phyloP scores from a whole-genome alignment of 2,888 invertebrate species.

The Apodemia hepburni region DNA sequence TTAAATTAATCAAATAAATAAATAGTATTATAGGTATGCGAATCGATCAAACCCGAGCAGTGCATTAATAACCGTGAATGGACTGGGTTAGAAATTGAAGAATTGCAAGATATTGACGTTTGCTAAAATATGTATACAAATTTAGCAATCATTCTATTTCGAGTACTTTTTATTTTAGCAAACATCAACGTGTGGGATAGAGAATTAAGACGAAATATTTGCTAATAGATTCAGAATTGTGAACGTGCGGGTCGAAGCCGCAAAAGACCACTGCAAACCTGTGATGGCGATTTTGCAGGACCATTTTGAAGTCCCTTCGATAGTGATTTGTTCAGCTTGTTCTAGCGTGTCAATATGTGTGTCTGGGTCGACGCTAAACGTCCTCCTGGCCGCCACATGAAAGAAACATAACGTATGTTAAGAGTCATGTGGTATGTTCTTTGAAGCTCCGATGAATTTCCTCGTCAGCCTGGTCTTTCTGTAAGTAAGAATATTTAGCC shows the following conservation, averaged over 20 bases:
- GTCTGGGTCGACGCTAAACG: slow-evolving; percentile 98
- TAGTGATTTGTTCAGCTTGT: slow-evolving; percentile 98
- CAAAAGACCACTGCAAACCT: slow-evolving; percentile 87
- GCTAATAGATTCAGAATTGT: slow-evolving; percentile 77
- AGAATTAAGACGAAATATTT: slow-evolving; percentile 73
- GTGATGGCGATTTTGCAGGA: slow-evolving; percentile 99
- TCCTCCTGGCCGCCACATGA: slow-evolving; percentile 88
- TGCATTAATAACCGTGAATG: slow-evolving; percentile 73
- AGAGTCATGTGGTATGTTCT: slow-evolving; percentile 56
- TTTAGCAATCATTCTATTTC: background rate
- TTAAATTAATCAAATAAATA: background rate
- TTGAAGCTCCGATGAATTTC: slow-evolving; percentile 33
- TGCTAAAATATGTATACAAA: slow-evolving; percentile 40
- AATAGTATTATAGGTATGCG: background rate
- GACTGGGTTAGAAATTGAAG: slow-evolving; percentile 60
- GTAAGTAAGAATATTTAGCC: slow-evolving; percentile 33
- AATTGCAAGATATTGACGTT: slow-evolving; percentile 65
- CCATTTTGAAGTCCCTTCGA: slow-evolving; percentile 99
- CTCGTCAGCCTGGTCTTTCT: slow-evolving; percentile 36
- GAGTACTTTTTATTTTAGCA: slow-evolving; percentile 44
- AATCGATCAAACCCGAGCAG: slow-evolving; percentile 44
- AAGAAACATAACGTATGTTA: slow-evolving; percentile 52
- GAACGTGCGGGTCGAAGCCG: slow-evolving; percentile 77
- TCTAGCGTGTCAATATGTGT: slow-evolving; percentile 98
- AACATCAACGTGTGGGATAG: slow-evolving; percentile 60